These are phyloP conservation scores for Drosophila azteca DNA, from an alignment of 1,140 invertebrate genomes.

Conservation along the genomic window DNA sequence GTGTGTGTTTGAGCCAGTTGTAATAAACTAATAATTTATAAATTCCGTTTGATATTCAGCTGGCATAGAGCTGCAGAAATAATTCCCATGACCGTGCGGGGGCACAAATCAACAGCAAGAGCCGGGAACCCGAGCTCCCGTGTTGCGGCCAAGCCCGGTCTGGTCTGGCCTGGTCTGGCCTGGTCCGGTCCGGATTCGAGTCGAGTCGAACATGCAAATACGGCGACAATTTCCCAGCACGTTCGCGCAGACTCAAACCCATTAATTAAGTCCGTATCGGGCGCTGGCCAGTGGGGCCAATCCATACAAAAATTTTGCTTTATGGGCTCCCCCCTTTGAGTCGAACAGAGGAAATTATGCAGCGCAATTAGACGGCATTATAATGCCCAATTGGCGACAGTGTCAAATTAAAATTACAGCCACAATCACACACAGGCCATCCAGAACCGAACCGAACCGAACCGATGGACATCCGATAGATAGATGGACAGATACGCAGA, in stretches of 20 bases:
- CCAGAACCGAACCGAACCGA: slow-evolving; percentile 14
- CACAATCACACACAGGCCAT: slow-evolving; percentile 35
- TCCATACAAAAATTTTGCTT: slow-evolving; percentile 47
- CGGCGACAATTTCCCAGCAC: slow-evolving; percentile 71
- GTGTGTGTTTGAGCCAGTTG: slow-evolving; percentile 50
- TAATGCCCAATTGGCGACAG: slow-evolving; percentile 64
- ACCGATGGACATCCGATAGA: slow-evolving; percentile 22
- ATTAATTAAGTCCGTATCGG: slow-evolving; percentile 61
- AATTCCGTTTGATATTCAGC: slow-evolving; percentile 70
- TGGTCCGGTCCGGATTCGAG: slow-evolving; percentile 18
- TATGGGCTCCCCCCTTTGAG: slow-evolving; percentile 13
- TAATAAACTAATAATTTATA: slow-evolving; percentile 77
- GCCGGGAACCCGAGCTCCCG: not conserved
- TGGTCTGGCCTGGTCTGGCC: slow-evolving; percentile 7
- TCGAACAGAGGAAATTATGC: slow-evolving; percentile 20
- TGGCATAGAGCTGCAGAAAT: slow-evolving; percentile 72
- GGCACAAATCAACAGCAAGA: slow-evolving; percentile 60
- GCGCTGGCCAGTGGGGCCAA: slow-evolving; percentile 11
- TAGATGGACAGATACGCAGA: slow-evolving; percentile 15
- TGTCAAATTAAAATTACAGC: slow-evolving; percentile 69
- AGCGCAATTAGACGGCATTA: slow-evolving; percentile 66
- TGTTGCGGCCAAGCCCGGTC: too few relatives aligned
- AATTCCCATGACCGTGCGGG: slow-evolving; percentile 67
- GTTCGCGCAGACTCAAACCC: slow-evolving; percentile 61
- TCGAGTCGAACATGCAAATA: slow-evolving; percentile 62